These are phyloP conservation scores for Ichneumon xanthorius DNA, from an alignment of 2,888 invertebrate species.

Conservation along the genomic window DNA sequence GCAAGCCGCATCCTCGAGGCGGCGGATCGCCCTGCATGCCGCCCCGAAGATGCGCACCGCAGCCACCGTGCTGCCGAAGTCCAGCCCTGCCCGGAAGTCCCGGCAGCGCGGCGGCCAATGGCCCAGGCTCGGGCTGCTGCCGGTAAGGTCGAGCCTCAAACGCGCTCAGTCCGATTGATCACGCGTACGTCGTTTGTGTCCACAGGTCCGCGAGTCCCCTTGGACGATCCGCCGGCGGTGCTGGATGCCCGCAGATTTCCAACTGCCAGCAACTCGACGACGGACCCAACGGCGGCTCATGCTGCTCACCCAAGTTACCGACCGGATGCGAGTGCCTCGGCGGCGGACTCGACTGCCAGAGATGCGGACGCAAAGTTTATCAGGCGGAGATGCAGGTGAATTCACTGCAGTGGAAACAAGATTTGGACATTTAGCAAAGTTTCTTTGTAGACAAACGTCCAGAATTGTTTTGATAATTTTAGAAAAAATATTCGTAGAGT, in stretches of 20 bases:
- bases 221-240: constrained; percentile 67
- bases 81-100: constrained; percentile 51
- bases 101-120: constrained; percentile 27
- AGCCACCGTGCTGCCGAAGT: constrained; percentile 69
- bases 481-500: no score
- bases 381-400: constrained; percentile 83
- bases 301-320: constrained; percentile 67
- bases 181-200: constrained; percentile 6
- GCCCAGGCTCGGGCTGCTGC: constrained; percentile 66
- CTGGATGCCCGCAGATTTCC: constrained; percentile 39
- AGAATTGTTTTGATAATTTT: no score
- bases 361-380: constrained; percentile 83
- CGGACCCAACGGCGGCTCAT: constrained; percentile 48
- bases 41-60: constrained; percentile 69
- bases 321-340: constrained; percentile 80
- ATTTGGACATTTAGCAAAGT: background rate
- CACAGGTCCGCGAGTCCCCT: constrained; percentile 68
- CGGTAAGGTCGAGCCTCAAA: constrained; percentile 71
- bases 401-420: background rate
- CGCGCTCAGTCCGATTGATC: constrained; percentile 61
- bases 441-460: background rate
- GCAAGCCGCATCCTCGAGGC: constrained; percentile 67
- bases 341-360: constrained; percentile 81
- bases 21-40: constrained; percentile 74
- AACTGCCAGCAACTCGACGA: constrained; percentile 55